Conservation (phyloP, 2,888 invertebrate species). For the Rhagophthalmus giganteus region DNA sequence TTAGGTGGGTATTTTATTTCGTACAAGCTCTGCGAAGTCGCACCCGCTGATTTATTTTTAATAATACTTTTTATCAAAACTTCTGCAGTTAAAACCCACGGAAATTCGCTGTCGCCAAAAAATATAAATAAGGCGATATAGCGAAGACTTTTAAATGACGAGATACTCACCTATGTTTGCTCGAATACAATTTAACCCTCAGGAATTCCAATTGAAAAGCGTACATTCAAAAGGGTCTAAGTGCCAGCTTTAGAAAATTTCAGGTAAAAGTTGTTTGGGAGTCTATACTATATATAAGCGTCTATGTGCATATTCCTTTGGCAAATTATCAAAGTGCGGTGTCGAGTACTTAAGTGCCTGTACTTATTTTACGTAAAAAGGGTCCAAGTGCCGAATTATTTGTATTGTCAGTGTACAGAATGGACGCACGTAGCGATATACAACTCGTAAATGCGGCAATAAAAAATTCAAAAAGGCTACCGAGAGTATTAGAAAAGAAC, state of each 20-base stretch:
- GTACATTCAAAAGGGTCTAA: slow-evolving; percentile 13
- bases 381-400: slow-evolving; percentile 12
- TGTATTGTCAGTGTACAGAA: no score
- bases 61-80: no score
- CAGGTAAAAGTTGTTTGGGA: not conserved
- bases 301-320: slow-evolving; percentile 1
- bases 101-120: no score
- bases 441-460: slow-evolving; percentile 11
- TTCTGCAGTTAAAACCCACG: no score
- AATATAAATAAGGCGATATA: no score
- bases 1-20: no score
- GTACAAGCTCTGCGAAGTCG: no score
- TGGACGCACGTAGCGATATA: slow-evolving; percentile 12
- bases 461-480: slow-evolving; percentile 15
- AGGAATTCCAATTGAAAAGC: slow-evolving; percentile 10
- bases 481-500: slow-evolving; percentile 21
- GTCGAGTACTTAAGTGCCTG: slow-evolving; percentile 6
- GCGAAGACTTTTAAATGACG: no score
- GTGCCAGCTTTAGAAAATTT: slow-evolving; percentile 10
- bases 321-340: not conserved
- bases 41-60: no score
- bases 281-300: slow-evolving; percentile 5
- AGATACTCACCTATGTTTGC: no score
- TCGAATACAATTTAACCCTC: no score
- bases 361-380: slow-evolving; percentile 12